Evolutionary conservation across 2,113 vertebrate species (phyloP).

Genomic region (Anhinga anhinga): DNA sequence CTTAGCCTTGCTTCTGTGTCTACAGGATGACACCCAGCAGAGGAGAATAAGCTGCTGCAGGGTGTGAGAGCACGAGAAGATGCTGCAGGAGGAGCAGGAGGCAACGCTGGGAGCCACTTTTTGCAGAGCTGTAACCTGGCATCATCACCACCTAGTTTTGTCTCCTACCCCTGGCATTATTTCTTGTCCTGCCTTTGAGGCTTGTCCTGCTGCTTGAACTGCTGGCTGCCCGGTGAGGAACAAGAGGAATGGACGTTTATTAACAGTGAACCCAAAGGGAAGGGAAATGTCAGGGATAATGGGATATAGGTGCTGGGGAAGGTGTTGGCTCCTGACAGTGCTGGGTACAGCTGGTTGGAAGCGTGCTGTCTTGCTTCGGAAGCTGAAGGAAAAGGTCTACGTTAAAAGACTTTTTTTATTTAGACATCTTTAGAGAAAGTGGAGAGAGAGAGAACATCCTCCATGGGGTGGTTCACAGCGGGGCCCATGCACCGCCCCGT

Average conservation of each 20-base stretch:
- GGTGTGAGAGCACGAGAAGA: background rate
- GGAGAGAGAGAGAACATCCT: background rate
- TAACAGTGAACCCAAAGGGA: background rate
- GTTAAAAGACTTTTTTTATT: background rate
- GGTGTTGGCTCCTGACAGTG: background rate
- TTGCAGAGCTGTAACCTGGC: background rate
- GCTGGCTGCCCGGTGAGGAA: background rate
- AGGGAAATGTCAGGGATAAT: background rate
- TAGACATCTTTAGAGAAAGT: background rate
- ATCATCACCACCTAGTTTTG: fast-evolving
- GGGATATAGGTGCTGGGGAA: background rate
- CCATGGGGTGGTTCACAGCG: background rate
- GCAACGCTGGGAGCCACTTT: fast-evolving
- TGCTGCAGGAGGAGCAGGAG: background rate
- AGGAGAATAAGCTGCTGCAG: background rate
- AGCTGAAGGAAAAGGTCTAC: background rate
- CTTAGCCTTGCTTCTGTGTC: background rate
- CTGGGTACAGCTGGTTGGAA: background rate
- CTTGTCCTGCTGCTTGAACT: background rate
- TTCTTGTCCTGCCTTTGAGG: background rate
- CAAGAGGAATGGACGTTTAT: background rate
- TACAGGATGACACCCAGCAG: too few species aligned
- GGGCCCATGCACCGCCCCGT: fast-evolving
- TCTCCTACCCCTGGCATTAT: background rate
- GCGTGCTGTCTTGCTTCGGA: fast-evolving